Conservation (phyloP, 2,888 invertebrate genomes). For the Mythimna pallens region DNA sequence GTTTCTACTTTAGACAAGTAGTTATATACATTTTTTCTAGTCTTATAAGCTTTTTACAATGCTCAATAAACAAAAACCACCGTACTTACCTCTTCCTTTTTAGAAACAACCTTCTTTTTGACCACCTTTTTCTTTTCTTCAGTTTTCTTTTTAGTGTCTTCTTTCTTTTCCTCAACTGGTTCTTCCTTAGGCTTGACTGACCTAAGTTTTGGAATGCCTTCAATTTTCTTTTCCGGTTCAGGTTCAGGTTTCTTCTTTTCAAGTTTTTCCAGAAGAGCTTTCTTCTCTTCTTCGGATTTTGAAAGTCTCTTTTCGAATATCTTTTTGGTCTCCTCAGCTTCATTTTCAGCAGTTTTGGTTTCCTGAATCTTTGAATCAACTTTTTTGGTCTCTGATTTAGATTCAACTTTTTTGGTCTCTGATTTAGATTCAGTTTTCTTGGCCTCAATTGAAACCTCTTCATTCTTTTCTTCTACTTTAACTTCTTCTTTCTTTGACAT, state of each 20-base stretch:
- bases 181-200: slow-evolving; percentile 89
- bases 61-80: slow-evolving; percentile 35
- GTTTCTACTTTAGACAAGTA: slow-evolving; percentile 34
- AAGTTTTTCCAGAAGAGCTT: slow-evolving; percentile 86
- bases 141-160: slow-evolving; percentile 85
- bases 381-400: slow-evolving; percentile 76
- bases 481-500: slow-evolving; percentile 83
- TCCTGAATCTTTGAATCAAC: slow-evolving; percentile 81
- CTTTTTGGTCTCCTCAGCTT: slow-evolving; percentile 88
- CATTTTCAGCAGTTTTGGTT: slow-evolving; percentile 79
- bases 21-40: slow-evolving; percentile 46
- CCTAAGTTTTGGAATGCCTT: slow-evolving; percentile 91
- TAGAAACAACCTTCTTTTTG: slow-evolving; percentile 87
- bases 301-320: slow-evolving; percentile 86
- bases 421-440: slow-evolving; percentile 80
- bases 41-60: slow-evolving; percentile 74
- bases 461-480: slow-evolving; percentile 72
- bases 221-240: slow-evolving; percentile 90
- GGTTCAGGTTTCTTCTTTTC: slow-evolving; percentile 89
- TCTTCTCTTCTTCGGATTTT: slow-evolving; percentile 89
- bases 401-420: slow-evolving; percentile 79
- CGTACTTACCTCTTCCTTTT: slow-evolving; percentile 88
- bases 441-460: slow-evolving; percentile 76
- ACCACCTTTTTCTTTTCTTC: slow-evolving; percentile 87
- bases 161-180: slow-evolving; percentile 85